These are phyloP conservation scores for Heteromyza rotundicornis DNA, from an alignment of 2,888 invertebrate species.

Conservation along the genomic window DNA sequence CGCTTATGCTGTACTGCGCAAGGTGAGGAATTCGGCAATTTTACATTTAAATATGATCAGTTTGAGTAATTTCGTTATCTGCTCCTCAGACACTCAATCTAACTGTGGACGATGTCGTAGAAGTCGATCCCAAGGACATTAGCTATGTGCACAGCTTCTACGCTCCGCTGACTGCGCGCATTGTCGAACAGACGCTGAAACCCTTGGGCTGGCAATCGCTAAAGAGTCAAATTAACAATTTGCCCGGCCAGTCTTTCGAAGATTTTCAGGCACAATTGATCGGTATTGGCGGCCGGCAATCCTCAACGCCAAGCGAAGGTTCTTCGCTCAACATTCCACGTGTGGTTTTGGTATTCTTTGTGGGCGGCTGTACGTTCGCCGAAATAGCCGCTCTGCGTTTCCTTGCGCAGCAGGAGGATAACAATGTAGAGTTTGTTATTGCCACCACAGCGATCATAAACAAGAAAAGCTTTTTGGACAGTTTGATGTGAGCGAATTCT, in stretches of 20 bases:
- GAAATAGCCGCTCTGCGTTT: conserved; percentile 83
- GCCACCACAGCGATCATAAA: conserved; percentile 93
- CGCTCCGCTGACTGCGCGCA: conserved; percentile 88
- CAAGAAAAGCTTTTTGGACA: conserved; percentile 83
- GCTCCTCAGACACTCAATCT: conserved; percentile 73
- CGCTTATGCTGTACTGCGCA: conserved; percentile 78
- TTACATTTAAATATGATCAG: neutral
- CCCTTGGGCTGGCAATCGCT: conserved; percentile 79
- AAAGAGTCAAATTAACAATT: conserved; percentile 79
- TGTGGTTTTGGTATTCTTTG: conserved; percentile 90
- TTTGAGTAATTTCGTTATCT: neutral
- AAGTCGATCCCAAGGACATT: conserved; percentile 83
- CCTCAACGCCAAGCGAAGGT: conserved; percentile 68
- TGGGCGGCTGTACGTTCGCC: conserved; percentile 96
- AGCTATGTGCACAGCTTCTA: conserved; percentile 93
- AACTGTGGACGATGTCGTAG: conserved; percentile 87
- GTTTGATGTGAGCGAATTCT: too few relatives aligned
- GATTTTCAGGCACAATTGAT: conserved; percentile 68
- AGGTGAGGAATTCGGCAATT: too few relatives aligned
- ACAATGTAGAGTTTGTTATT: conserved; percentile 86
- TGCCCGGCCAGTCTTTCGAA: conserved; percentile 76
- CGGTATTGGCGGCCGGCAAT: conserved; percentile 67
- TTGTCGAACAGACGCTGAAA: conserved; percentile 80
- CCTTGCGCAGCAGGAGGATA: conserved; percentile 77
- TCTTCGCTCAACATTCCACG: conserved; percentile 61